Conservation (phyloP, 2,113 vertebrate species). For the Chionis minor region DNA sequence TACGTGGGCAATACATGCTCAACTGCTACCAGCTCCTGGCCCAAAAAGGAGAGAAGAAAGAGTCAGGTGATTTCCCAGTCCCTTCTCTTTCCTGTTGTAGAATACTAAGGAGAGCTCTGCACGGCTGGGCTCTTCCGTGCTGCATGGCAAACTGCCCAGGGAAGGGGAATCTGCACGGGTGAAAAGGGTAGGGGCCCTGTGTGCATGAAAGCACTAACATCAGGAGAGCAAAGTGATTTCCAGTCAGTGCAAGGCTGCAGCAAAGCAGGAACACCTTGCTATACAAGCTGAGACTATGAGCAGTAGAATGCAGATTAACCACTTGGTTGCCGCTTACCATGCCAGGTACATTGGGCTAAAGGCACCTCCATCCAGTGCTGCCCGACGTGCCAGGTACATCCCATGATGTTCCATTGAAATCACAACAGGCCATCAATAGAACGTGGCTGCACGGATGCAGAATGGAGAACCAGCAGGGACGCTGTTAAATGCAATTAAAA, state of each 20-base stretch:
- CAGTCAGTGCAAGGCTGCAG: constrained; percentile 46
- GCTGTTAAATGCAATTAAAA: constrained; percentile 75
- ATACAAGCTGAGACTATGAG: constrained; percentile 35
- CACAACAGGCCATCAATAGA: constrained; percentile 75
- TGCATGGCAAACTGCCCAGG: neutral
- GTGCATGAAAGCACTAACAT: constrained; percentile 33
- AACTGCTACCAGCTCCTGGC: constrained; percentile 41
- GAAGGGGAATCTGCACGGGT: neutral
- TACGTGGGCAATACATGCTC: neutral
- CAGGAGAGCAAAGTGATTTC: constrained; percentile 51
- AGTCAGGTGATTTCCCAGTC: neutral
- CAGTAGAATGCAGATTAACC: constrained; percentile 69
- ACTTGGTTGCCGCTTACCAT: constrained; percentile 73
- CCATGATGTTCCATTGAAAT: constrained; percentile 77
- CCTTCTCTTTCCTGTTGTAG: neutral
- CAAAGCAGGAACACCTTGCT: constrained; percentile 57
- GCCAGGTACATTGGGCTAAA: constrained; percentile 72
- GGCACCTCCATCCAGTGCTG: constrained; percentile 73
- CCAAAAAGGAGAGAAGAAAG: constrained; percentile 2
- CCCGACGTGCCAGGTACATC: constrained; percentile 71
- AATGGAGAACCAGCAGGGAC: constrained; percentile 72
- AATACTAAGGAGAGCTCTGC: neutral
- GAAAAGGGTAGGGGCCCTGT: neutral
- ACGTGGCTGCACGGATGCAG: constrained; percentile 71
- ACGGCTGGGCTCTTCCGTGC: neutral